Percentiles rank a stretch among this genome's conserved stretches.
Conservation (phyloP, 2,113 vertebrate genomes). For the Castor canadensis region DNA sequence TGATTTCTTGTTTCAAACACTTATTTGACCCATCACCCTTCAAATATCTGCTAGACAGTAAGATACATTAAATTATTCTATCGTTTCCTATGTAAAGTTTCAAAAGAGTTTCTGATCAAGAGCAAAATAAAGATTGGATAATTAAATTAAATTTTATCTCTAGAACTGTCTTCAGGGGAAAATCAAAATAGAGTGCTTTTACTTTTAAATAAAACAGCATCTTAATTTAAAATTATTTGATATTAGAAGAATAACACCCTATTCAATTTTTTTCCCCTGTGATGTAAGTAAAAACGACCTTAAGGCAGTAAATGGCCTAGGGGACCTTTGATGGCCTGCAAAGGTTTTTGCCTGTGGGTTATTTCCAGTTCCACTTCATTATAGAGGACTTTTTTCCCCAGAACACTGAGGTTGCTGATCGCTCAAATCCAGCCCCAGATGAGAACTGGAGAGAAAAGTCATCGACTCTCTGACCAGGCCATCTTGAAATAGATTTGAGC, state of each 20-base stretch:
- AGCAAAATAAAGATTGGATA: background rate
- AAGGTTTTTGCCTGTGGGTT: background rate
- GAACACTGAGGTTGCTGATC: background rate
- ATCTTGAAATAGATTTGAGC: background rate
- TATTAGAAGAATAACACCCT: background rate
- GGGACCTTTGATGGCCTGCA: background rate
- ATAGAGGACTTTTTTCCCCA: background rate
- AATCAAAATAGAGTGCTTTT: constrained; percentile 26
- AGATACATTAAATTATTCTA: background rate
- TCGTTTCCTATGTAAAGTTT: background rate
- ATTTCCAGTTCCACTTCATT: constrained; percentile 38
- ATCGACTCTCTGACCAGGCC: background rate
- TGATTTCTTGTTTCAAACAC: background rate
- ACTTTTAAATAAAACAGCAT: background rate
- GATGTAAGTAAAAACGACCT: background rate
- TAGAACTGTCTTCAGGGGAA: constrained; percentile 19
- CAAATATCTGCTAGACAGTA: background rate
- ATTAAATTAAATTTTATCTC: background rate
- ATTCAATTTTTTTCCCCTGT: background rate
- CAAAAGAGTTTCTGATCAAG: background rate
- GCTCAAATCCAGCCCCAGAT: background rate
- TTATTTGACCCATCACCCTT: background rate
- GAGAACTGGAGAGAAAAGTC: constrained; percentile 27
- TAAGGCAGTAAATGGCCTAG: background rate
- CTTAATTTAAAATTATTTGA: constrained; percentile 39